phyloP scores from a whole-genome alignment of 1,140 invertebrate species.

The Ganaspis sp. region DNA sequence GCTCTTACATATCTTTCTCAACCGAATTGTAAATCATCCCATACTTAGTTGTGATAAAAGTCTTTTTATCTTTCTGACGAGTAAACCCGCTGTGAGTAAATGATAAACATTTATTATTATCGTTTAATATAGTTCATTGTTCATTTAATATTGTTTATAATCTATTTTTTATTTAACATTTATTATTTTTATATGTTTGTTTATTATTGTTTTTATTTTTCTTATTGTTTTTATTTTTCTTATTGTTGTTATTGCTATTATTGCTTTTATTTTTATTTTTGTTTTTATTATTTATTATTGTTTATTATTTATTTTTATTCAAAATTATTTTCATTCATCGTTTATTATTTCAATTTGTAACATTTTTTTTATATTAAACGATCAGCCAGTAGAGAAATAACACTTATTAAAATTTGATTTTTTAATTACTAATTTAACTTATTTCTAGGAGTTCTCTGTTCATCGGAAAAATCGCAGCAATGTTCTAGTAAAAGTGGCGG shows the following conservation, averaged over 20 bases:
- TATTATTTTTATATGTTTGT: slow-evolving; percentile 30
- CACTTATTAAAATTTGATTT: too few species aligned
- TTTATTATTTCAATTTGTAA: too few species aligned
- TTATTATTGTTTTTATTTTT: background rate
- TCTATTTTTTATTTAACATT: too few species aligned
- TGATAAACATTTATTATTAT: background rate
- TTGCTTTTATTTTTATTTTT: too few species aligned
- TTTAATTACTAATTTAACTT: slow-evolving; percentile 21
- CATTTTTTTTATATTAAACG: too few species aligned
- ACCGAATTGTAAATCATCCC: slow-evolving; percentile 81
- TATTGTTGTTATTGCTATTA: too few species aligned
- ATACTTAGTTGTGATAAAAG: slow-evolving; percentile 84
- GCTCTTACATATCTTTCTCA: slow-evolving; percentile 84
- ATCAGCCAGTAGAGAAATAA: too few species aligned
- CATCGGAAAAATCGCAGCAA: slow-evolving; percentile 80
- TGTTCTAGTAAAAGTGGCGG: slow-evolving; percentile 78
- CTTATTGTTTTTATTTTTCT: too few species aligned
- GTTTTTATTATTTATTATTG: too few species aligned
- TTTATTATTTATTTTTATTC: background rate
- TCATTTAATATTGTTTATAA: too few species aligned
- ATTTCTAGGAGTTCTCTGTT: slow-evolving; percentile 80
- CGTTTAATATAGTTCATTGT: too few species aligned
- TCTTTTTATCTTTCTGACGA: slow-evolving; percentile 83
- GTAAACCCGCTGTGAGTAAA: slow-evolving; percentile 80
- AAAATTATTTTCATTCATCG: too few species aligned